Base-by-base conservation (phyloP, 2,888 invertebrate genomes). In the Ormyrus pomaceus region DNA sequence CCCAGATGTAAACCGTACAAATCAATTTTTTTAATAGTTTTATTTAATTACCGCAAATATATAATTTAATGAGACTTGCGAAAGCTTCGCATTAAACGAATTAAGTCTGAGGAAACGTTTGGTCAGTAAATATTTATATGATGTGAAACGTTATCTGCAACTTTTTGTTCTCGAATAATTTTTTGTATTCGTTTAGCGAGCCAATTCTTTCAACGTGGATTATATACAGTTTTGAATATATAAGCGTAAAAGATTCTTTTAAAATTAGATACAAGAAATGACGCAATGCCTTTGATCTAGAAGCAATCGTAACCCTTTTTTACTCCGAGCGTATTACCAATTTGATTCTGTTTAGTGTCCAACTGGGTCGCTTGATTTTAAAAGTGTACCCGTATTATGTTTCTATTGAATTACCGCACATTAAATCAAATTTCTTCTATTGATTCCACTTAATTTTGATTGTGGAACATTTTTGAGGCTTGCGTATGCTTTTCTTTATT, bases 211-310 rank as follows among this genome's bases (percentile, higher is more conserved):
- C 58, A 71, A 77, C 13, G 77, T 65, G 59, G 6, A 45, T 71
- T 51, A 46, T 34, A 71, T 71, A 19, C 19, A 71, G 58, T 9
- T 51, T 6, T 19, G 11, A 55, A 13, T 64, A 13, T 64, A 13
- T 55, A 73, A 62, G 45, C 45, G 34, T 48, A 34, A 51, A 48
- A 50, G 48, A 56, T 19, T 13, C 34, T 9, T 65, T 65, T 79
- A 70, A 79, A 75, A 75, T 79, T 79, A 75, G 53, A 79, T 46
- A 61, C 2, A 5, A 55, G 6, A 50, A 66, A 50, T 75, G 51
- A 76, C 46, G 76, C 56, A 75, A 80, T 19, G 19, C n/a, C 3
- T 19, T 56, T 56, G 69, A 64, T 53, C 75, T 76, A 66, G 34
- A 76, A 71, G 0, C 56, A 45, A 66, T 71, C 55, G 53, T 58